These are phyloP conservation scores for Ophion ventricosus DNA, from an alignment of 2,888 invertebrate species.

Conservation along the genomic window DNA sequence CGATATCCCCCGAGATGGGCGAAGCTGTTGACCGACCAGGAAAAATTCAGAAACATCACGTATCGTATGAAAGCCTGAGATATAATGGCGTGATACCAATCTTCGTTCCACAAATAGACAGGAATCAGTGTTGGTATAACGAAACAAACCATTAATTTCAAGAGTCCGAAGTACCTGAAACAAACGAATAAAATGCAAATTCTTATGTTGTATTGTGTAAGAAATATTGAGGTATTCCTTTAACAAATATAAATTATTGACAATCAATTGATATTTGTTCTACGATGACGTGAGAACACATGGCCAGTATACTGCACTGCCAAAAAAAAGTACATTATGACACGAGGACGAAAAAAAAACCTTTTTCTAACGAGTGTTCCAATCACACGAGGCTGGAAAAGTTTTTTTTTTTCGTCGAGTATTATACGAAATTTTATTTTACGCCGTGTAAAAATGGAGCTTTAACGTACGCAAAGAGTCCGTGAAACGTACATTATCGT, in stretches of 20 bases:
- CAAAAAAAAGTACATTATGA: no score
- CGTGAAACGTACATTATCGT: no score
- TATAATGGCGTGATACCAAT: conserved; percentile 83
- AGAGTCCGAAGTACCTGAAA: conserved; percentile 83
- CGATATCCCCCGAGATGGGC: conserved; percentile 84
- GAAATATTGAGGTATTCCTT: not conserved
- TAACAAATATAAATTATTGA: not conserved
- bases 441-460: no score
- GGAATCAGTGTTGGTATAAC: conserved; percentile 86
- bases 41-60: conserved; percentile 84
- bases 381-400: no score
- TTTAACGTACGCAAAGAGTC: no score
- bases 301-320: no score
- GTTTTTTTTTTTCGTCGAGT: no score
- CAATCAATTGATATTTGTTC: no score
- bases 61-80: conserved; percentile 84
- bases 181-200: not conserved
- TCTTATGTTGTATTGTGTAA: not conserved
- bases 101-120: conserved; percentile 85
- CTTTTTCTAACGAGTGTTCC: no score
- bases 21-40: conserved; percentile 86
- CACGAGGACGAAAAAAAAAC: no score
- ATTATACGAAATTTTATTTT: no score
- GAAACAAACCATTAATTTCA: conserved; percentile 85
- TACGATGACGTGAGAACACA: no score